Evolutionary conservation across 2,113 vertebrate species (phyloP).

Genomic region (Prunella fulvescens): DNA sequence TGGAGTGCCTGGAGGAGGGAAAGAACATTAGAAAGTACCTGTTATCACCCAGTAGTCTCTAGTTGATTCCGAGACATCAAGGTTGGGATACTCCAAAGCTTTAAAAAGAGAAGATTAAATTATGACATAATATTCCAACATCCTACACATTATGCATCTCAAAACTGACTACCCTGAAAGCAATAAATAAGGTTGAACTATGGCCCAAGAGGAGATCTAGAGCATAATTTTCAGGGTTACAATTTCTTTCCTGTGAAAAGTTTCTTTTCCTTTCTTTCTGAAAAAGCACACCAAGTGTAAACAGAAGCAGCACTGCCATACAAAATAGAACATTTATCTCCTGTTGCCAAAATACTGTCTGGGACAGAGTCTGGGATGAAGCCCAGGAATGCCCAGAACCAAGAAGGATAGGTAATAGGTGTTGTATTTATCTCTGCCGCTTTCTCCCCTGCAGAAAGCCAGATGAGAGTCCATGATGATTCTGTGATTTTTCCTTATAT

Average conservation of each 20-base stretch:
- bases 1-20: background rate
- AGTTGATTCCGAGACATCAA: slow-evolving; percentile 90
- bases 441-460: background rate
- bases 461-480: background rate
- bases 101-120: slow-evolving; percentile 48
- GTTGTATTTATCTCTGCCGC: background rate
- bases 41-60: slow-evolving; percentile 97
- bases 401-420: background rate
- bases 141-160: background rate
- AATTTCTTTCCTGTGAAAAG: background rate
- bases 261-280: background rate
- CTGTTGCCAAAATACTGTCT: background rate
- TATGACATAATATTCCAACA: background rate
- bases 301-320: background rate
- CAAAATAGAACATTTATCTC: background rate
- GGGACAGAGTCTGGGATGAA: background rate
- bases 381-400: background rate
- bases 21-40: slow-evolving; percentile 75
- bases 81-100: slow-evolving; percentile 96
- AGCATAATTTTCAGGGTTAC: background rate
- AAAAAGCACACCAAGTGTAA: background rate
- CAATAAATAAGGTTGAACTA: background rate
- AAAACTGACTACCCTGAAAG: background rate
- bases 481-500: background rate
- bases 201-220: background rate